These are phyloP conservation scores for Diplolepis rosae DNA, from an alignment of 2,888 invertebrate species.

Conservation along the genomic window DNA sequence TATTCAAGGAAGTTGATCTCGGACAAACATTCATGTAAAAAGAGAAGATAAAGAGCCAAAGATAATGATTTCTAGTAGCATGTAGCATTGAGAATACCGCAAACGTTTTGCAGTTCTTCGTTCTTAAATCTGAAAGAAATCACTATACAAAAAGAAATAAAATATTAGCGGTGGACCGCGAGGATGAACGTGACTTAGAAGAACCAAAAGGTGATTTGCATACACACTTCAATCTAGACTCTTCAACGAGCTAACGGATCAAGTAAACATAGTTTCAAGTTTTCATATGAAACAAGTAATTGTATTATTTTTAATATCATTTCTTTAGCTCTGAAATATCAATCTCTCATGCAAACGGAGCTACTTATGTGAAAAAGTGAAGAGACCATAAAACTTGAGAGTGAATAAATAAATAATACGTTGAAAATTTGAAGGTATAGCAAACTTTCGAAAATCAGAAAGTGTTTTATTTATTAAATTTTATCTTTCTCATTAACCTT, in stretches of 20 bases:
- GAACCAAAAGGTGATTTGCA: conserved; percentile 48
- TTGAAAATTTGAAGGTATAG: too few species aligned
- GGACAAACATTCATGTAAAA: conserved; percentile 5
- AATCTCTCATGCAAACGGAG: too few species aligned
- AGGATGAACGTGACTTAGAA: conserved; percentile 24
- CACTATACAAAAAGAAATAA: background rate
- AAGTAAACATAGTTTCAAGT: too few species aligned
- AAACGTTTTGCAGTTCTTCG: background rate
- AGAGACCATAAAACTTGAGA: too few species aligned
- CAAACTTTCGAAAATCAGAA: too few species aligned
- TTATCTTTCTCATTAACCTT: too few species aligned
- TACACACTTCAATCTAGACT: conserved; percentile 51
- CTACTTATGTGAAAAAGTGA: too few species aligned
- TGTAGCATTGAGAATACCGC: background rate
- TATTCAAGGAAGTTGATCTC: background rate
- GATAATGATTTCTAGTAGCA: conserved; percentile 18
- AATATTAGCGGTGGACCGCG: conserved; percentile 11
- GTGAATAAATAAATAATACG: too few species aligned
- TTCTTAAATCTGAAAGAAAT: conserved; percentile 9
- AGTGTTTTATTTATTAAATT: too few species aligned
- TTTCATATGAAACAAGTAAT: too few species aligned
- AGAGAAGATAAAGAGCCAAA: conserved; percentile 24
- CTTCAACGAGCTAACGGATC: conserved; percentile 50
- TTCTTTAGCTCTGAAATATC: too few species aligned
- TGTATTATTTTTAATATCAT: too few species aligned